Conservation (phyloP, 2,113 vertebrate genomes). For the human region DNA sequence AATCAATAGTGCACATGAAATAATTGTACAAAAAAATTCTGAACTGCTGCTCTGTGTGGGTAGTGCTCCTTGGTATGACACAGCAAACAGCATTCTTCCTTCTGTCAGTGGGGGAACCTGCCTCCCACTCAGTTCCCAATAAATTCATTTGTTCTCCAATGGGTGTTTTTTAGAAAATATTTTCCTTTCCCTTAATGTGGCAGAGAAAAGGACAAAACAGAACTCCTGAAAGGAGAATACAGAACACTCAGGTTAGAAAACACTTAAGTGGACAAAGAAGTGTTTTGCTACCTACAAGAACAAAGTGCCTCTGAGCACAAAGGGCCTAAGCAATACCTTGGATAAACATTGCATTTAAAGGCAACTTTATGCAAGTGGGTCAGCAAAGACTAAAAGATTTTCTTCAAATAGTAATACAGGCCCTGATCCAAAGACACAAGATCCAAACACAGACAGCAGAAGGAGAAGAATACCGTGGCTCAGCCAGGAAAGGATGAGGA, state of each 20-base stretch:
- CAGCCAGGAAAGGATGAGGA: background rate
- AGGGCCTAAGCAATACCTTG: background rate
- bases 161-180: background rate
- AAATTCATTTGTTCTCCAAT: background rate
- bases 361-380: background rate
- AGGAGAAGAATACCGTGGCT: background rate
- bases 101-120: background rate
- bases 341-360: background rate
- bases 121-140: background rate
- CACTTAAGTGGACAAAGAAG: background rate
- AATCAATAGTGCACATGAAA: background rate
- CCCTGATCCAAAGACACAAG: background rate
- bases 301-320: background rate
- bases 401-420: background rate
- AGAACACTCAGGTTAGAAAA: background rate
- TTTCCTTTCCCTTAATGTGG: background rate
- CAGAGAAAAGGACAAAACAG: background rate
- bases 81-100: background rate
- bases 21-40: background rate
- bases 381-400: background rate
- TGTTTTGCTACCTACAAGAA: background rate
- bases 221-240: background rate
- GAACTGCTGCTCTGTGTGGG: background rate
- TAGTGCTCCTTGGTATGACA: background rate
- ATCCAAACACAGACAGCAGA: background rate